Evolutionary conservation across 2,113 vertebrate genomes (phyloP), one percentile per base, ranked within the genome.

Genomic region (Brachypteracias leptosomus): DNA sequence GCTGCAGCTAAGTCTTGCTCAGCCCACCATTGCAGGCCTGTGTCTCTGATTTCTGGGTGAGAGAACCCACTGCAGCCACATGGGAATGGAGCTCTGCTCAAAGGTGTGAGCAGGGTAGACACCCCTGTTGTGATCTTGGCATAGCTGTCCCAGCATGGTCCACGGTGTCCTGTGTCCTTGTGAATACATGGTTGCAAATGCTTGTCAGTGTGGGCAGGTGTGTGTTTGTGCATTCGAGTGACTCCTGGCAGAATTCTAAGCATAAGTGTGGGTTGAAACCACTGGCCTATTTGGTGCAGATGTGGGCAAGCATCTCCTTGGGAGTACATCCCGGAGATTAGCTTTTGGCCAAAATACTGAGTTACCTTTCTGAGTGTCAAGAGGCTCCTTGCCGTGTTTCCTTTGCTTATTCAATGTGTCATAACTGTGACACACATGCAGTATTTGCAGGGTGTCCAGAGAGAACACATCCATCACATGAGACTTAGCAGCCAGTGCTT

Each of bases 191-290:
- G 35, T n/a, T 80, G 59, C 42, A 83, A 71, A 52, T 31, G 44
- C 35, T 8, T 47, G 31, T 55, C 33, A 59, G 63, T 71, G 44
- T 88, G 61, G 20, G 63, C 11, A 90, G 17, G 13, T 8, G 1
- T 80, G 3, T 74, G 21, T 65, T 70, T 80, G 58, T 79, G 54
- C 52, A 52, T 81, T 67, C 3, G 4, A 59, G 42, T 92, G 78
- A 74, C 28, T 92, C 55, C 79, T 94, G 75, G 55, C 58, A 96
- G 85, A 91, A 88, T 54, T 72, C 62, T 71, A 63, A 90, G 42
- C 5, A 5, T 7, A 70, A 15, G 10, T 51, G 20, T 35, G 85
- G 24, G 5, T 66, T 52, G 71, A 91, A 94, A 74, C 16, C 4
- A 4, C 13, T 63, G 46, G 28, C 57, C 51, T 15, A 10, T 74